Percentiles rank a stretch among this genome's conserved stretches.
phyloP scores from a whole-genome alignment of 2,113 vertebrate species.

The Toxostoma redivivum region DNA sequence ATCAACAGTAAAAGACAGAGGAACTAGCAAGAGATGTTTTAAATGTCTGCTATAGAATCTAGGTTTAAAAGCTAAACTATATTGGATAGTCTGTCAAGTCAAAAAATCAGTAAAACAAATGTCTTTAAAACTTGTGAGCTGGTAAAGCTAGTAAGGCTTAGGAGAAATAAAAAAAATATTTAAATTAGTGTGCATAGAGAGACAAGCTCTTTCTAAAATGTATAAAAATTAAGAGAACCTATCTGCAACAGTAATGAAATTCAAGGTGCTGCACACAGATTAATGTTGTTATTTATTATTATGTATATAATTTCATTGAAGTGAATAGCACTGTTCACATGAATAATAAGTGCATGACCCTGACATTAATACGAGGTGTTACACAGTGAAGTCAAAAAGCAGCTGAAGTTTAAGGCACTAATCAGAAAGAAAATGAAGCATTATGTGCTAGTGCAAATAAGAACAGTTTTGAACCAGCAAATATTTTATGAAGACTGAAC shows the following conservation, averaged over 20 bases:
- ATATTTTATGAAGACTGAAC: not conserved
- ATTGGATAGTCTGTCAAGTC: not conserved
- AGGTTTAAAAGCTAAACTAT: not conserved
- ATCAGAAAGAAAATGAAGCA: constrained; percentile 18
- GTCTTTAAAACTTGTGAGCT: not conserved
- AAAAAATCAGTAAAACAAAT: not conserved
- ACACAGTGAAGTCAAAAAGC: constrained; percentile 8
- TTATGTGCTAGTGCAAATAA: not conserved
- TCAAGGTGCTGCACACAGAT: constrained; percentile 33
- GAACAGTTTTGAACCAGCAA: not conserved
- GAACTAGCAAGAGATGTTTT: not conserved
- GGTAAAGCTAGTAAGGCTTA: not conserved
- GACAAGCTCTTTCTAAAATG: not conserved
- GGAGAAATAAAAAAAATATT: not conserved
- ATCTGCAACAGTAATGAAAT: constrained; percentile 42
- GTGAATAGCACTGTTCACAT: constrained; percentile 9
- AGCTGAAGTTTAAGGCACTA: constrained; percentile 32
- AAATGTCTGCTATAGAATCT: not conserved
- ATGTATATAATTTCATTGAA: constrained; percentile 43
- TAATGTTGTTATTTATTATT: constrained; percentile 59
- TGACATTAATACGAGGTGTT: constrained; percentile 34
- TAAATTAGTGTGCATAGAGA: not conserved
- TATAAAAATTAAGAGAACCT: constrained; percentile 8
- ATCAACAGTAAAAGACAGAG: not conserved
- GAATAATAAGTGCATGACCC: constrained; percentile 58